phyloP scores from a whole-genome alignment of 2,888 invertebrate species.

The Resseliella maxima region DNA sequence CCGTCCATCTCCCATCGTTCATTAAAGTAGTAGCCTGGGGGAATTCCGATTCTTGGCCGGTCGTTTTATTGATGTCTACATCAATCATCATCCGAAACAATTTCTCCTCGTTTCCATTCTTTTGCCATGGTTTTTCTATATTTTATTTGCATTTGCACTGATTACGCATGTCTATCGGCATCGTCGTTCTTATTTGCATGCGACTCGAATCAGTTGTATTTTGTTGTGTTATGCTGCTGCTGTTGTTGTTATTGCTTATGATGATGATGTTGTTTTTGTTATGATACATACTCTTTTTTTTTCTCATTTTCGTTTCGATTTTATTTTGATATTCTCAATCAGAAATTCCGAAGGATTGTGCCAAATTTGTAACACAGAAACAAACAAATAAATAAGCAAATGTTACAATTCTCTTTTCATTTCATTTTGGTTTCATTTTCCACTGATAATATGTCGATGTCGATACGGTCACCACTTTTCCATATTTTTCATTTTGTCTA shows the following conservation, averaged over 20 bases:
- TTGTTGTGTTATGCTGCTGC: background rate
- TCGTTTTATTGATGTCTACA: slow-evolving; percentile 38
- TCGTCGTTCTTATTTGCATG: slow-evolving; percentile 32
- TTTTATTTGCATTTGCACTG: background rate
- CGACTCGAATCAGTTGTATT: background rate
- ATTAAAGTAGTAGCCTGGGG: slow-evolving; percentile 1
- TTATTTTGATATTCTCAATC: background rate
- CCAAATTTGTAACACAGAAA: background rate
- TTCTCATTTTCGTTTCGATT: background rate
- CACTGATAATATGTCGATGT: background rate
- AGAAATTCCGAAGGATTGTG: background rate
- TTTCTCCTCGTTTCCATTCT: slow-evolving; percentile 26
- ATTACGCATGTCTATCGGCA: slow-evolving; percentile 20
- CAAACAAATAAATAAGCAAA: background rate
- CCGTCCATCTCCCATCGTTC: slow-evolving; percentile 1
- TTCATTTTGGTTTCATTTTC: background rate
- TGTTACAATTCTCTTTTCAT: background rate
- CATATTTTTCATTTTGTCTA: background rate
- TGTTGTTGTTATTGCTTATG: background rate
- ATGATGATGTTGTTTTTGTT: too few relatives aligned
- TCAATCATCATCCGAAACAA: slow-evolving; percentile 34
- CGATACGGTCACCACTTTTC: background rate
- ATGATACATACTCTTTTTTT: too few relatives aligned
- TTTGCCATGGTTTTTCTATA: background rate
- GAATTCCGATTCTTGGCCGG: slow-evolving; percentile 28